Conservation (phyloP, 1,140 invertebrate species). For the Rhizoglyphus robini region DNA sequence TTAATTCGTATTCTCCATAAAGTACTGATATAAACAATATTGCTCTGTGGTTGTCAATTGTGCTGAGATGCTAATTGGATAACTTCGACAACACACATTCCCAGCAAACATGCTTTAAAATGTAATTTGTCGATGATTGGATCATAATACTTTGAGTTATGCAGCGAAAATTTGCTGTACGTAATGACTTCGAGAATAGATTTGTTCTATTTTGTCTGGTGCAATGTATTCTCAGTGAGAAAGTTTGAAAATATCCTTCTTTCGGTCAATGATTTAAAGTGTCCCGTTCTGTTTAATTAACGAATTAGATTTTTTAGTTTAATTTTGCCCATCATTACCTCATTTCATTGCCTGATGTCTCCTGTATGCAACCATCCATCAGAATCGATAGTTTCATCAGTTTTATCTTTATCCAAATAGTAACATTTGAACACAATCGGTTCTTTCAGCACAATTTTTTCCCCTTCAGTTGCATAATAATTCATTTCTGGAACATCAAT, state of each 20-base stretch:
- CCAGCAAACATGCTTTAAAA: too few relatives aligned
- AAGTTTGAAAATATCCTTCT: conserved; percentile 91
- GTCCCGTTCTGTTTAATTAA: conserved; percentile 42
- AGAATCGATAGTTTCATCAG: conserved; percentile 64
- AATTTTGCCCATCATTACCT: background rate
- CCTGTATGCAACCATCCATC: conserved; percentile 94
- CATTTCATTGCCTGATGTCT: conserved; percentile 71
- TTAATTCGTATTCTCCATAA: too few relatives aligned
- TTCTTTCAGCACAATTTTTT: conserved; percentile 78
- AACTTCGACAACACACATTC: too few relatives aligned
- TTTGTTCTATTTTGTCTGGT: conserved; percentile 96
- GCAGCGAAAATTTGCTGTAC: conserved; percentile 91
- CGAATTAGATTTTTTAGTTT: background rate
- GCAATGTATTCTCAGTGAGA: conserved; percentile 97
- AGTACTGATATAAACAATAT: too few relatives aligned
- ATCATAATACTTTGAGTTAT: too few relatives aligned
- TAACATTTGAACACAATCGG: conserved; percentile 62
- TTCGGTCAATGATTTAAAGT: conserved; percentile 84
- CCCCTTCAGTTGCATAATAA: conserved; percentile 69
- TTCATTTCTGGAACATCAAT: conserved; percentile 96
- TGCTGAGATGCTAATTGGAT: too few relatives aligned
- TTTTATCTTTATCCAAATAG: conserved; percentile 79
- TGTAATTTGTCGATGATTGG: too few relatives aligned
- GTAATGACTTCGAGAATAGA: conserved; percentile 78
- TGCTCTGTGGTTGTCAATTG: too few relatives aligned